Base-by-base conservation (phyloP, 2,888 invertebrate species). In the Hypena proboscidalis region DNA sequence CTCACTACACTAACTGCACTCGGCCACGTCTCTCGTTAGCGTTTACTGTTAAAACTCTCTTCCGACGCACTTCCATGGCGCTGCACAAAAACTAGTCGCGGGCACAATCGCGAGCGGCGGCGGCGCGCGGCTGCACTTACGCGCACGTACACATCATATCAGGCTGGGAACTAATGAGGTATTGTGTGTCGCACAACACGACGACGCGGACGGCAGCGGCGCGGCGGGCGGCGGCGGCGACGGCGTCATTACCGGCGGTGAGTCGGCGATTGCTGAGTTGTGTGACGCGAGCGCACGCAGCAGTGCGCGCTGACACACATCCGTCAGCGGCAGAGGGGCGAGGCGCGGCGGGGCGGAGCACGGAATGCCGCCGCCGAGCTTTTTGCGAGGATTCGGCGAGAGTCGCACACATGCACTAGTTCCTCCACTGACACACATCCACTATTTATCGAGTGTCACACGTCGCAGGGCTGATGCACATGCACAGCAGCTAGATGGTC, bases 221-320 rank as follows among this genome's bases (percentile, higher is more conserved):
- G 21, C 31, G 26, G 30, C 26, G 11, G 8, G 34, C 20, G 13
- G 20, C 26, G 26, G 30, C 26, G 11, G 8, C 32, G 15, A 13
- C 15, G 22, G 19, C 26, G 29, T 74, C 78, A 64, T 79, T 79
- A 79, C 43, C 29, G 31, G 34, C 61, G 47, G 64, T 81, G 80
- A 80, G 69, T 70, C 61, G 60, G 52, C 74, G 43, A 23, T 26
- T 20, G 33, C 17, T 5, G 34, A 41, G 25, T 34, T 13, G 25
- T 25, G 34, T 22, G 23, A 27, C 7, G n/a, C 22, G 13, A 26
- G 14, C 5, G 31, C 27, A 5, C 6, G 2, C 35, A 25, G 32
- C 23, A 8, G 11, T 3, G 8, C 15, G 27, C 7, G 29, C 7
- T 30, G 37, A 30, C 37, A 34, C 33, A 31, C 33, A 31, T 38